These are phyloP conservation scores for Daktulosphaira vitifoliae DNA, from an alignment of 1,140 invertebrate species.

Conservation along the genomic window DNA sequence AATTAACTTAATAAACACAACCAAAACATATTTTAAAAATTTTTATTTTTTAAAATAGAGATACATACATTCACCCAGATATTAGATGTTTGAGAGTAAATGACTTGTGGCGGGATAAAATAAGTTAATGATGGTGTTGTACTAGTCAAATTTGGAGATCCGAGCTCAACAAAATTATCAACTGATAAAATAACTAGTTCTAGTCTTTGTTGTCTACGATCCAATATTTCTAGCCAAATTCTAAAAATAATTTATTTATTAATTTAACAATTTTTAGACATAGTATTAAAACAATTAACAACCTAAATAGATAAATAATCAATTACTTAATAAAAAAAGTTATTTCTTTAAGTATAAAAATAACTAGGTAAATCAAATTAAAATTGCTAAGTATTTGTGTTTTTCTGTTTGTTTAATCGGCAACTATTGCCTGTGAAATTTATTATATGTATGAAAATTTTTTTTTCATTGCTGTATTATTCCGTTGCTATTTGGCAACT, in stretches of 20 bases:
- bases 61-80: conserved; percentile 70
- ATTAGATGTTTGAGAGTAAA: conserved; percentile 60
- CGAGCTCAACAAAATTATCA: conserved; percentile 61
- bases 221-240: conserved; percentile 80
- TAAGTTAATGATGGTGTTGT: conserved; percentile 6
- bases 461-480: too few relatives aligned
- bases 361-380: too few relatives aligned
- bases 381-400: too few relatives aligned
- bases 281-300: too few relatives aligned
- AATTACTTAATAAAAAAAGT: too few relatives aligned
- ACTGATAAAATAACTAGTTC: conserved; percentile 65
- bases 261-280: neutral
- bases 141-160: conserved; percentile 41
- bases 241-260: conserved; percentile 47
- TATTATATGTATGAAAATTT: too few relatives aligned
- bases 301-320: too few relatives aligned
- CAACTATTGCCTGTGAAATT: too few relatives aligned
- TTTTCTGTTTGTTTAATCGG: too few relatives aligned
- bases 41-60: too few relatives aligned
- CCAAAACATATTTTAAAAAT: neutral
- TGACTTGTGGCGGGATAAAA: conserved; percentile 51
- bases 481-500: too few relatives aligned
- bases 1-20: neutral
- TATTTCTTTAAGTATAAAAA: neutral
- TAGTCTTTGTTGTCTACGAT: conserved; percentile 73